A percentile compares a stretch with the other conserved stretches of the same genome.
Evolutionary conservation across 2,888 invertebrate species (phyloP).

Genomic region (Cataglyphis cursor): DNA sequence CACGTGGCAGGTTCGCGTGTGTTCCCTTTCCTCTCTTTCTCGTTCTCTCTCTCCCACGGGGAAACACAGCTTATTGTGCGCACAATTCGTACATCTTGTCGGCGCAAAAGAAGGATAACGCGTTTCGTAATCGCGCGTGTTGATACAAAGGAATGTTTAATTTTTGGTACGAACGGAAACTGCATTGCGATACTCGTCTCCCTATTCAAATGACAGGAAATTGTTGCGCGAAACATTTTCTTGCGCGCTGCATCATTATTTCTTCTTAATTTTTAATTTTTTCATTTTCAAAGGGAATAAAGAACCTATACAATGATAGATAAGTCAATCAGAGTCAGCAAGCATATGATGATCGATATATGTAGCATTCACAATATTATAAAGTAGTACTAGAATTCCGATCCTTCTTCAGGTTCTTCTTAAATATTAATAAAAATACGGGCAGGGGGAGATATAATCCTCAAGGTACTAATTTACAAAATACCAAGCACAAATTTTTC

Average conservation of each 20-base stretch:
- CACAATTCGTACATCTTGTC: neutral
- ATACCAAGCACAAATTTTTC: neutral
- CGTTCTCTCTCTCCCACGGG: neutral
- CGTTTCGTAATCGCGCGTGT: slow-evolving; percentile 29
- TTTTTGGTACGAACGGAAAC: slow-evolving; percentile 39
- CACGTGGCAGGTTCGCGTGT: slow-evolving; percentile 30
- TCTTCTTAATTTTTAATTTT: neutral
- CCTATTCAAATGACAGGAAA: neutral
- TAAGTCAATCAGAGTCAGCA: neutral
- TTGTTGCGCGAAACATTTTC: neutral
- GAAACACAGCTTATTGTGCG: slow-evolving; percentile 46
- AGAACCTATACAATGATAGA: neutral
- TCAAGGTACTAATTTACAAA: neutral
- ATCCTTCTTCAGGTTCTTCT: neutral
- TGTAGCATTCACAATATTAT: neutral
- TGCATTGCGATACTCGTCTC: slow-evolving; percentile 21
- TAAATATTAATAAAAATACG: neutral
- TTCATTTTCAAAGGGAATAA: neutral
- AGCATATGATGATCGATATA: neutral
- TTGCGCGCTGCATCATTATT: neutral
- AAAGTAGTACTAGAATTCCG: neutral
- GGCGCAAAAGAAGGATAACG: slow-evolving; percentile 11
- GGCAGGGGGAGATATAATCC: neutral
- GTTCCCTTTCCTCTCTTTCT: neutral
- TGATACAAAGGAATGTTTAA: slow-evolving; percentile 37